Evolutionary conservation across 2,113 vertebrate genomes (phyloP).

Genomic region (Myotis lucifugus): DNA sequence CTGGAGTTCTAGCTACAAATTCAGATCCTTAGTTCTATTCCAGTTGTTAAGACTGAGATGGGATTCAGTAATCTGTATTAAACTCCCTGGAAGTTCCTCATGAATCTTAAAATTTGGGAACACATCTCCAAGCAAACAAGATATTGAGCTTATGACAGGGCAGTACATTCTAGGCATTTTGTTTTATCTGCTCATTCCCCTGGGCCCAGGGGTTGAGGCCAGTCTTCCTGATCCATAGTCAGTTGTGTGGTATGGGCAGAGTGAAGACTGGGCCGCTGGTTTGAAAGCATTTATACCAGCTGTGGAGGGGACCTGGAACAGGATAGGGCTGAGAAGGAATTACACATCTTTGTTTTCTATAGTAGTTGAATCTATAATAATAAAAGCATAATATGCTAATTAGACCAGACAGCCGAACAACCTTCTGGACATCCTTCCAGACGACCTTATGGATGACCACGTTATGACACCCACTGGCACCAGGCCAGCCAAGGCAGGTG

Average conservation of each 20-base stretch:
- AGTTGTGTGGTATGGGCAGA: background rate
- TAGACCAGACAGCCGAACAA: too few species aligned
- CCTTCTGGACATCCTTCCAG: too few species aligned
- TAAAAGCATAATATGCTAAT: too few species aligned
- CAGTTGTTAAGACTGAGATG: background rate
- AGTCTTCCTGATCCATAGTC: background rate
- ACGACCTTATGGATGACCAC: too few species aligned
- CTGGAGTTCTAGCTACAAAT: background rate
- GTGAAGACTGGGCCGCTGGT: background rate
- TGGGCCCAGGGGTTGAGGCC: background rate
- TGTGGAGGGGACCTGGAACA: background rate
- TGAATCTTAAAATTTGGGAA: slow-evolving; percentile 4
- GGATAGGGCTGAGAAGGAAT: background rate
- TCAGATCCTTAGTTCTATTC: background rate
- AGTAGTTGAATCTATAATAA: background rate
- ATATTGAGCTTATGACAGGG: background rate
- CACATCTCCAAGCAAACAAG: background rate
- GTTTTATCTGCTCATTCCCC: background rate
- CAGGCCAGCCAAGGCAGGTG: too few species aligned
- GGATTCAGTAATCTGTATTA: background rate
- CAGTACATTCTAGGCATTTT: background rate
- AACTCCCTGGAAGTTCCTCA: background rate
- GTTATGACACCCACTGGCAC: too few species aligned
- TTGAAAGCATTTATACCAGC: background rate
- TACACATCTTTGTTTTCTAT: background rate